Percentiles rank a stretch among this genome's conserved stretches.
These are phyloP conservation scores for Cacatua alba DNA, from an alignment of 2,113 vertebrate genomes.

Conservation along the genomic window DNA sequence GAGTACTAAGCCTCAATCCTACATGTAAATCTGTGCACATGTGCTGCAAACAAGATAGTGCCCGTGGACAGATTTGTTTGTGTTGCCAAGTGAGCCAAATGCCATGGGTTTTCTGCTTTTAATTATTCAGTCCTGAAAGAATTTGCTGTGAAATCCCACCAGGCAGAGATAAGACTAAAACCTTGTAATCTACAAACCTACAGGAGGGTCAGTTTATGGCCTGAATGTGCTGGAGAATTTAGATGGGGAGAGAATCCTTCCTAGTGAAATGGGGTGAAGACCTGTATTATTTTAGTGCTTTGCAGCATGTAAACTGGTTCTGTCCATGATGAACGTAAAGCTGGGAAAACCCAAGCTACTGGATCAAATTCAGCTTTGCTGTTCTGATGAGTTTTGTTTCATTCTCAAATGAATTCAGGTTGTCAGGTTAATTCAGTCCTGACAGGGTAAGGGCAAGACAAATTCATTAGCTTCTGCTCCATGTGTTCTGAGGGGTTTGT, in stretches of 20 bases:
- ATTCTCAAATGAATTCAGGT: neutral
- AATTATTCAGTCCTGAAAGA: conserved; percentile 56
- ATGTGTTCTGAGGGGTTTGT: neutral
- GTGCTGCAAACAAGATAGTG: conserved; percentile 67
- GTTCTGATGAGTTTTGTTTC: neutral
- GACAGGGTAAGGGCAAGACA: neutral
- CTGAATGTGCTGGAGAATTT: neutral
- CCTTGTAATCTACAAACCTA: conserved; percentile 30
- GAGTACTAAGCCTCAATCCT: conserved; percentile 47
- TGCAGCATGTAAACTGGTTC: neutral
- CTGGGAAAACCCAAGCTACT: neutral
- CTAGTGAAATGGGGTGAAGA: neutral
- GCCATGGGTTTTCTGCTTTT: conserved; percentile 28
- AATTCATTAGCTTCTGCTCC: conserved; percentile 7
- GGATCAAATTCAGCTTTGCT: conserved; percentile 18
- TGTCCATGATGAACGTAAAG: neutral
- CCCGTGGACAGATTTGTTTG: conserved; percentile 58
- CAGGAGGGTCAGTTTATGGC: conserved; percentile 56
- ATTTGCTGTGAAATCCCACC: conserved; percentile 53
- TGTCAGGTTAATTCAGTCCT: conserved; percentile 3
- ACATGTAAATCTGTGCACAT: conserved; percentile 67
- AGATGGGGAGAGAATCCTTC: neutral
- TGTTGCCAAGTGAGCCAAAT: conserved; percentile 44
- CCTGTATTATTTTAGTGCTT: neutral
- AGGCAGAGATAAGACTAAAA: conserved; percentile 50